Base-by-base conservation (phyloP, 2,113 vertebrate genomes). In the Conger conger region DNA sequence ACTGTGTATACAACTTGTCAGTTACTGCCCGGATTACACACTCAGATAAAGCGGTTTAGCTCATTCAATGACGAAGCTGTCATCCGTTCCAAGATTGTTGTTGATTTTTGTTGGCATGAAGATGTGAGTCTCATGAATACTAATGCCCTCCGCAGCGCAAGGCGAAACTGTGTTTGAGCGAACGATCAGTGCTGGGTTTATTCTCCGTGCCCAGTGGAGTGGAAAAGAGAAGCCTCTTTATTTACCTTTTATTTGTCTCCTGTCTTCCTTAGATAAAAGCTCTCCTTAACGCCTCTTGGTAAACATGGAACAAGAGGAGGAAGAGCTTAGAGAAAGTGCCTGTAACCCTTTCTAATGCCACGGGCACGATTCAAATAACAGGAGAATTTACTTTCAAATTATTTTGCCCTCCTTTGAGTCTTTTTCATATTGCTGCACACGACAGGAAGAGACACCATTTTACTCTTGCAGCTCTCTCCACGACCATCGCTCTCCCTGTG, bases 261-360 rank as follows among this genome's bases (percentile, higher is more conserved):
- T 73, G 63, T 33, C 27, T 73, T 20, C 11, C 63, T 73, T 33
- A 30, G n/a, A 20, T 4, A 15, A 33, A 73, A 33, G 27, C 57
- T 33, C 68, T 73, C 68, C 27, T 27, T 42, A 45, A 16, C 68
- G 76, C 15, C 33, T n/a, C n/a, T 76, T 30, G 27, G 76, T 30
- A 77, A 79, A 45, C 45, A 35, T 53, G n/a, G 20, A 83, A 42
- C 38, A 42, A 42, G 37, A 13, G 23, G 3, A n/a, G 18, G 42
- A 35, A 4, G 57, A 27, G 18, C 4, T 7, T 18, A 30, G n/a
- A 3, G 27, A 50, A 38, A 9, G 18, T 53, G 68, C 76, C 73
- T 68, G 45, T 53, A 73, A 76, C 42, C 38, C 40, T 83, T 6
- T 50, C n/a, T 23, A 81, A 81, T 30, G 68, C 68, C 68, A 73